These are phyloP conservation scores for western clawed frog (Xenopus tropicalis) DNA, from an alignment of 2,113 vertebrate species.

Conservation along the genomic window UCB_Xtro_10.0 CM004448.2:16829501-16830000, in stretches of 20 bases:
- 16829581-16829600: constrained; percentile 30
- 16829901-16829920: constrained; percentile 30
- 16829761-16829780: constrained; percentile 44
- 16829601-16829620: constrained; percentile 36
- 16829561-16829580: constrained; percentile 16
- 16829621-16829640: constrained; percentile 37
- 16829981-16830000: too few relatives aligned
- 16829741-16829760: constrained; percentile 30
- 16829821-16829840: constrained; percentile 37
- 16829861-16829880: constrained; percentile 37
- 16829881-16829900: constrained; percentile 46
- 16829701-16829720: constrained; percentile 24
- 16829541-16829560: not conserved
- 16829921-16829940: constrained; percentile 29
- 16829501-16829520: not conserved
- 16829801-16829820: constrained; percentile 38
- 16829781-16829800: constrained; percentile 38
- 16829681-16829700: not conserved
- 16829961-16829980: too few relatives aligned
- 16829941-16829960: constrained; percentile 18
- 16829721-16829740: constrained; percentile 34
- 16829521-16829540: not conserved
- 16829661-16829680: not conserved
- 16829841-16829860: constrained; percentile 38
- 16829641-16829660: constrained; percentile 21